These are phyloP conservation scores for Myopa testacea DNA, from an alignment of 2,888 invertebrate genomes.

Conservation along the genomic window DNA sequence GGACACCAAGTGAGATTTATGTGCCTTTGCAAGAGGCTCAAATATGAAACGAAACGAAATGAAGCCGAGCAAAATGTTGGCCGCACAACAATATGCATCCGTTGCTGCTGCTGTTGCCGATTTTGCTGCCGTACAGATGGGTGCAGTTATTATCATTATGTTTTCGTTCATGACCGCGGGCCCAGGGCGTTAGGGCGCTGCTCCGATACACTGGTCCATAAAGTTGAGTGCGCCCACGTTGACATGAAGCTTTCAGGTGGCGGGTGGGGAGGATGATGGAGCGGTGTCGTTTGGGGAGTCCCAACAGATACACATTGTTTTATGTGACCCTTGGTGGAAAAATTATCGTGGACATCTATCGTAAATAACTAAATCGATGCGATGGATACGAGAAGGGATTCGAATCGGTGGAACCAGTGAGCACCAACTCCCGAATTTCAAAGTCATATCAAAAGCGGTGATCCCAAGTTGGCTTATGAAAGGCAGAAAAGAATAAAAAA, in stretches of 20 bases:
- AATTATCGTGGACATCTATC: background rate
- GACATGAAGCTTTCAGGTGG: background rate
- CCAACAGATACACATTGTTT: too few relatives aligned
- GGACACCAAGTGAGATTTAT: constrained; percentile 69
- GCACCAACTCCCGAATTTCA: too few relatives aligned
- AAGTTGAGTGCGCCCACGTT: constrained; percentile 9
- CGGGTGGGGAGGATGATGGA: background rate
- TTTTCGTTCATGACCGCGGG: constrained; percentile 17
- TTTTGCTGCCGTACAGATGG: constrained; percentile 45
- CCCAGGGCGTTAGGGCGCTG: background rate
- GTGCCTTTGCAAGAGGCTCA: constrained; percentile 53
- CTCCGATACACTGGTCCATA: background rate
- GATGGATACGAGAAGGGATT: too few relatives aligned
- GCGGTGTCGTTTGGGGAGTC: background rate
- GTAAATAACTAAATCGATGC: background rate
- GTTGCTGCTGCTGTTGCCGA: constrained; percentile 34
- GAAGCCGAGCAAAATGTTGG: background rate
- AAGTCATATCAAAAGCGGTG: too few relatives aligned
- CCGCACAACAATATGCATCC: constrained; percentile 39
- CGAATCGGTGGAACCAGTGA: too few relatives aligned
- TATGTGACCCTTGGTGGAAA: background rate
- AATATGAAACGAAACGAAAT: background rate
- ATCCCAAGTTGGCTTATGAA: too few relatives aligned
- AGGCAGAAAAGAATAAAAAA: too few relatives aligned
- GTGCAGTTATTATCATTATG: constrained; percentile 57